Evolutionary conservation across 2,113 vertebrate species (phyloP), one percentile per base, ranked within the genome.

Genomic region (Tachysurus fulvidraco): DNA sequence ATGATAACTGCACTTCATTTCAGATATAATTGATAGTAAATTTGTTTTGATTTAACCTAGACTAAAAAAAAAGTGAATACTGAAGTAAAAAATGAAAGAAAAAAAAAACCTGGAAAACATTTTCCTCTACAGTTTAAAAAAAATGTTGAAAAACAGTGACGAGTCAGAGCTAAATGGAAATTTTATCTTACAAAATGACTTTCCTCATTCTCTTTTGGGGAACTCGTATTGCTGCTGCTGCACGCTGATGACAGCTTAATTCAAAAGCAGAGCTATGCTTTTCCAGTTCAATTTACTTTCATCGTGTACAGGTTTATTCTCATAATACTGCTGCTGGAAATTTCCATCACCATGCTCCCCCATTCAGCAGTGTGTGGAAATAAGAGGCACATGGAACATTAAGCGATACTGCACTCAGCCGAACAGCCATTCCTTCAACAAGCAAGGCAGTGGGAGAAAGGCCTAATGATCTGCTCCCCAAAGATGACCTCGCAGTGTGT

Each of bases 331-430:
- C 65, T 79, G 76, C 55, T 67, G 85, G 73, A 85, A 86, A 89
- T 76, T 84, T 88, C 89, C 87, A 86, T 80, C 10, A 44, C 52
- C 62, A 71, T 77, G 78, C 76, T 83, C 84, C 69, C 79, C 59
- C 86, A 89, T 90, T 87, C 83, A 76, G 89, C 81, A 60, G 67
- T 21, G 81, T 86, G 86, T 86, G 81, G 73, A 88, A 90, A 89
- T 90, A 82, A 77, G 85, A 69, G 84, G 81, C 60, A 52, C 84
- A 88, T 52, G 82, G 89, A 87, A 90, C 86, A 91, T 91, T 91
- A 92, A 87, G 77, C 85, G 25, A 80, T 80, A 77, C 64, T 83
- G 73, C 89, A 84, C 81, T 90, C 89, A 84, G 77, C 73, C 65
- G 71, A 90, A 87, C 85, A 62, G 83, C 59, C 30, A 16, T 82